Percentiles rank a stretch among this genome's conserved stretches.
These are phyloP conservation scores for Xerus inauris DNA, from an alignment of 2,113 vertebrate species.

Conservation along the genomic window DNA sequence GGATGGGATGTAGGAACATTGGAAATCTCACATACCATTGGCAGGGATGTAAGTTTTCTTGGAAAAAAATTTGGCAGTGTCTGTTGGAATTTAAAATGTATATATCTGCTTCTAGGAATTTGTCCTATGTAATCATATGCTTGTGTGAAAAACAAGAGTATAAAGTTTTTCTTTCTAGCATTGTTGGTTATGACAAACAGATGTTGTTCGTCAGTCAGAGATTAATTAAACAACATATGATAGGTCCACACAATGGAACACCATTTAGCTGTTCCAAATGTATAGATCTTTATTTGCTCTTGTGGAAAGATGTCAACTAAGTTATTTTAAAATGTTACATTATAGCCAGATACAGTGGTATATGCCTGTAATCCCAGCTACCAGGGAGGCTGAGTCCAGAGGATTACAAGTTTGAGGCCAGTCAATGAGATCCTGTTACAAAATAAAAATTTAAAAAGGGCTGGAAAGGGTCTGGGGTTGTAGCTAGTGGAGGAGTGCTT, in stretches of 20 bases:
- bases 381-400: too few species aligned
- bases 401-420: too few species aligned
- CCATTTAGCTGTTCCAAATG: neutral
- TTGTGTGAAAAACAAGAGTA: constrained; percentile 12
- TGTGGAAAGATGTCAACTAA: neutral
- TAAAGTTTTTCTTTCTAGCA: neutral
- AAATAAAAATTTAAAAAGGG: too few species aligned
- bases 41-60: constrained; percentile 8
- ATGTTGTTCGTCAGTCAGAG: neutral
- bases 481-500: too few species aligned
- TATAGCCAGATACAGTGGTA: neutral
- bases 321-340: neutral
- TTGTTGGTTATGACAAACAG: neutral
- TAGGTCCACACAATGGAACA: neutral
- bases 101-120: neutral
- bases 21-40: neutral
- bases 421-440: too few species aligned
- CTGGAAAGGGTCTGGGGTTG: too few species aligned
- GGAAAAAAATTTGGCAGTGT: neutral
- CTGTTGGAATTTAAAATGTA: constrained; percentile 21
- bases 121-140: neutral
- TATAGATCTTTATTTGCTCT: neutral
- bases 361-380: too few species aligned
- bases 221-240: neutral
- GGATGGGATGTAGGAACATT: neutral